Conservation (phyloP, 2,888 invertebrate species). For the Drosophila crucigera region DNA sequence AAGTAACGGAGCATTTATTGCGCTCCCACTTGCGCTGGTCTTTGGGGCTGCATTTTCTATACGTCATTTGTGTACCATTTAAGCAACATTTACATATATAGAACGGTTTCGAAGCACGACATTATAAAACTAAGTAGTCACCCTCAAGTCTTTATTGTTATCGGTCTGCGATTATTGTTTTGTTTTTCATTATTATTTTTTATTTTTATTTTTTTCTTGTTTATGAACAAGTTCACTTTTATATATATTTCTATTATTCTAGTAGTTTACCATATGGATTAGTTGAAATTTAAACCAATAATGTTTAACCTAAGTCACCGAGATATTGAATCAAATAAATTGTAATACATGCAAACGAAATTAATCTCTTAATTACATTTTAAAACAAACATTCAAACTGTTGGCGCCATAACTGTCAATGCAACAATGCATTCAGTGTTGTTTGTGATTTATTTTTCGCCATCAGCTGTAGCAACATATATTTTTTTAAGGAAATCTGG, state of each 20-base stretch:
- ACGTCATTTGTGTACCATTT: slow-evolving; percentile 45
- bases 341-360: slow-evolving; percentile 39
- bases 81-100: slow-evolving; percentile 33
- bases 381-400: background rate
- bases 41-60: slow-evolving; percentile 47
- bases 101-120: slow-evolving; percentile 52
- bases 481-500: slow-evolving; percentile 10
- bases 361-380: background rate
- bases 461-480: slow-evolving; percentile 29
- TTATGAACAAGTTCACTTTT: slow-evolving; percentile 16
- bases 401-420: slow-evolving; percentile 8
- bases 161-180: slow-evolving; percentile 47
- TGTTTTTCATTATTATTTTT: slow-evolving; percentile 25
- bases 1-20: slow-evolving; percentile 45
- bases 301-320: slow-evolving; percentile 48
- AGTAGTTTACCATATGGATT: slow-evolving; percentile 47
- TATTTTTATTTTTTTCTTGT: slow-evolving; percentile 14
- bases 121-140: slow-evolving; percentile 49
- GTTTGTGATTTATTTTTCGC: background rate
- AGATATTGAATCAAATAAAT: slow-evolving; percentile 58
- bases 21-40: slow-evolving; percentile 39
- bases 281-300: slow-evolving; percentile 52
- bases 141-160: slow-evolving; percentile 48
- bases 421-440: slow-evolving; percentile 35
- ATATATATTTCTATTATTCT: slow-evolving; percentile 32